phyloP scores from a whole-genome alignment of 35 echinoderm and acorn worm species.

The Holothuria glaberrima region DNA sequence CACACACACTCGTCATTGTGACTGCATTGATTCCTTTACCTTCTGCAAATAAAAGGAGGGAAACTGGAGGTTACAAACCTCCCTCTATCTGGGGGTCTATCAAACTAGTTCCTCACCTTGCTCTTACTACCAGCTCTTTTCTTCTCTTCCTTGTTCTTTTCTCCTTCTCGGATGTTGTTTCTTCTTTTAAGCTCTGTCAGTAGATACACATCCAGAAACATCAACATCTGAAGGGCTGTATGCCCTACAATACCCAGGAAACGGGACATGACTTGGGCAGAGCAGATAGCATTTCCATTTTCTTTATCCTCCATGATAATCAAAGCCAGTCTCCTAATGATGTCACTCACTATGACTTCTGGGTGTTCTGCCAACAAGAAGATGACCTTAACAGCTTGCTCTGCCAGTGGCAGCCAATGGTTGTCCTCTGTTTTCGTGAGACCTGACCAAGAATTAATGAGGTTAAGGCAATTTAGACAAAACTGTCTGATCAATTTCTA shows the following conservation, averaged over 20 bases:
- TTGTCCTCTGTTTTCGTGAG: slow-evolving; percentile 56
- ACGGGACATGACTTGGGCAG: slow-evolving; percentile 71
- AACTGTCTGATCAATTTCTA: too few relatives aligned
- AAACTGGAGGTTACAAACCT: too few relatives aligned
- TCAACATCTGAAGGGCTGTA: slow-evolving; percentile 81
- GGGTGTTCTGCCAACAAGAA: slow-evolving; percentile 93
- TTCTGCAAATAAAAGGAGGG: too few relatives aligned
- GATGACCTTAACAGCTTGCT: slow-evolving; percentile 82
- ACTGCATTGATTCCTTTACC: too few relatives aligned
- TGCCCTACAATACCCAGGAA: slow-evolving; percentile 88
- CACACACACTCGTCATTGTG: too few relatives aligned
- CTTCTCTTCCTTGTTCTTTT: slow-evolving; percentile 52
- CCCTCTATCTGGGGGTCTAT: too few relatives aligned
- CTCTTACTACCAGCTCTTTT: slow-evolving; percentile 57
- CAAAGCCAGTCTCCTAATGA: slow-evolving; percentile 71
- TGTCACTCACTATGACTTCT: slow-evolving; percentile 64
- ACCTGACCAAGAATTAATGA: slow-evolving; percentile 35
- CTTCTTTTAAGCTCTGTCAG: slow-evolving; percentile 84
- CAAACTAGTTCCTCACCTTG: slow-evolving; percentile 44
- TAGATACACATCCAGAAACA: slow-evolving; percentile 87
- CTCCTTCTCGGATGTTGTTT: slow-evolving; percentile 77
- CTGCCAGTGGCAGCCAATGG: slow-evolving; percentile 86
- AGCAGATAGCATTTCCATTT: slow-evolving; percentile 29
- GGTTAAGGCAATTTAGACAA: too few relatives aligned
- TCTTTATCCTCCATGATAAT: slow-evolving; percentile 46